Conservation (phyloP, 2,888 invertebrate genomes). For the Idaea straminata region DNA sequence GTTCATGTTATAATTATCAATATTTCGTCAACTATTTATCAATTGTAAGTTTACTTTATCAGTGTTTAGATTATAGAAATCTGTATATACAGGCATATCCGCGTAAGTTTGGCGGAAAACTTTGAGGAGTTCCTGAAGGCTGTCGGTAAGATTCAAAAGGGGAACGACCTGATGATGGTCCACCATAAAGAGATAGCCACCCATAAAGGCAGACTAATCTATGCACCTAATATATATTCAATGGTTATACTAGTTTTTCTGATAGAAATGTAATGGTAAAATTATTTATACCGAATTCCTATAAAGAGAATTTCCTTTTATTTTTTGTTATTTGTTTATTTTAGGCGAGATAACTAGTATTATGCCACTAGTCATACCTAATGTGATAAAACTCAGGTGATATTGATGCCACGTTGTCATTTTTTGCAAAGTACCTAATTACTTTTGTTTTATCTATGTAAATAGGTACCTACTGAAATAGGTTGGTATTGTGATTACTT, state of each 20-base stretch:
- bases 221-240: too few relatives aligned
- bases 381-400: too few relatives aligned
- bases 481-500: neutral
- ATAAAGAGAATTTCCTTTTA: too few relatives aligned
- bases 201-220: neutral
- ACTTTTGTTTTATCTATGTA: neutral
- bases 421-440: neutral
- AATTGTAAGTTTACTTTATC: neutral
- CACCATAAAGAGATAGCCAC: neutral
- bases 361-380: too few relatives aligned
- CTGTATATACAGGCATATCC: neutral
- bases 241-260: too few relatives aligned
- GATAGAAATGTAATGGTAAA: too few relatives aligned
- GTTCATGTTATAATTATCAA: neutral
- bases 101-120: constrained; percentile 32
- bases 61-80: neutral
- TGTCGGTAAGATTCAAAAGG: constrained; percentile 30
- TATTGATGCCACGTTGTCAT: neutral
- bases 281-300: too few relatives aligned
- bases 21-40: constrained; percentile 1
- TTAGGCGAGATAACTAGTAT: too few relatives aligned
- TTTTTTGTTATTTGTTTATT: too few relatives aligned
- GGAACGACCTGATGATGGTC: too few relatives aligned
- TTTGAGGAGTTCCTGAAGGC: constrained; percentile 39
- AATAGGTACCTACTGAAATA: neutral